These are phyloP conservation scores for Colletes latitarsis DNA, from an alignment of 1,140 invertebrate genomes.

Conservation along the genomic window DNA sequence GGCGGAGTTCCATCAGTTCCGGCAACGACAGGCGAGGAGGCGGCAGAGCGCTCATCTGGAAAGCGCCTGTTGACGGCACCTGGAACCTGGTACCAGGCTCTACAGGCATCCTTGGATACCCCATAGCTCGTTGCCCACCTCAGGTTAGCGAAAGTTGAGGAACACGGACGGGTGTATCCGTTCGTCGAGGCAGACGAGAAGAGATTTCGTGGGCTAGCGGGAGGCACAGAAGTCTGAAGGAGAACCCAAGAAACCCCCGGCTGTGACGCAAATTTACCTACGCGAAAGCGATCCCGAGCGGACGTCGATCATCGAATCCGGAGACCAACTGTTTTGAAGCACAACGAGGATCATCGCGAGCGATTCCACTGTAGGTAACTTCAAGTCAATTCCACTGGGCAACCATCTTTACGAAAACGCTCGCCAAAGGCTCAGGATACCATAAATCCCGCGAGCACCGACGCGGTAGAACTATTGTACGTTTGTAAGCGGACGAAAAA, in stretches of 20 bases:
- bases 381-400: slow-evolving; percentile 64
- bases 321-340: slow-evolving; percentile 57
- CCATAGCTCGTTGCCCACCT: slow-evolving; percentile 13
- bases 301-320: slow-evolving; percentile 25
- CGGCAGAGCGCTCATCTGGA: slow-evolving; percentile 86
- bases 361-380: slow-evolving; percentile 39
- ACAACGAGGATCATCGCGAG: slow-evolving; percentile 61
- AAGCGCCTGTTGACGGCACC: slow-evolving; percentile 85
- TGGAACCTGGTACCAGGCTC: background rate
- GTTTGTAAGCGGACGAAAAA: slow-evolving; percentile 43
- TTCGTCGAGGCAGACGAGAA: background rate
- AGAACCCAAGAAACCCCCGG: slow-evolving; percentile 11
- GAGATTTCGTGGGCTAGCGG: background rate
- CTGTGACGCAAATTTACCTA: slow-evolving; percentile 14
- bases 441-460: slow-evolving; percentile 39
- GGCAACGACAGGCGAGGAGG: slow-evolving; percentile 90
- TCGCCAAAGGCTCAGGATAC: slow-evolving; percentile 58
- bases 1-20: slow-evolving; percentile 96
- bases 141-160: background rate
- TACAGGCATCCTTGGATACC: background rate
- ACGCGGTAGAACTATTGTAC: slow-evolving; percentile 44
- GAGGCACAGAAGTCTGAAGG: background rate
- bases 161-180: background rate
- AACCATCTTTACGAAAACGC: slow-evolving; percentile 54
- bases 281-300: background rate